Conservation (phyloP, 2,113 vertebrate species). For the Balaeniceps rex region DNA sequence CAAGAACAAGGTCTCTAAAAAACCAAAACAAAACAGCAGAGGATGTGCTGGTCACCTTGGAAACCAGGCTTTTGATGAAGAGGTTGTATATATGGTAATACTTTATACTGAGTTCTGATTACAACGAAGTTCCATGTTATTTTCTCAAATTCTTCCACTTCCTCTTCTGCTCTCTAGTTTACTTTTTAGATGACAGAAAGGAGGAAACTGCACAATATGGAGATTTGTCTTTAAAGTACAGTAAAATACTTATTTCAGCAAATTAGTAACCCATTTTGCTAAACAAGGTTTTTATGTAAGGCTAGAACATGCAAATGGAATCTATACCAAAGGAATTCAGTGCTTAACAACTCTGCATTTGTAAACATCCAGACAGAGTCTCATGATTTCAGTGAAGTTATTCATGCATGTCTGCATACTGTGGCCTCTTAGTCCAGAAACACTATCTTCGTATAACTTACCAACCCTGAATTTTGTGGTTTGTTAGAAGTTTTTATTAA, state of each 20-base stretch:
- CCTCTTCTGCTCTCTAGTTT: not conserved
- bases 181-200: not conserved
- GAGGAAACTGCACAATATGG: not conserved
- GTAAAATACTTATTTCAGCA: not conserved
- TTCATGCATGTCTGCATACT: not conserved
- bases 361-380: not conserved
- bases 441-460: not conserved
- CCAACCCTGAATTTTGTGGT: not conserved
- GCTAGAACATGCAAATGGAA: not conserved
- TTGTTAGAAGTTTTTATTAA: not conserved
- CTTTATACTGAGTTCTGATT: not conserved
- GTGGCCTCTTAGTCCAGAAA: not conserved
- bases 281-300: not conserved
- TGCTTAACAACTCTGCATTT: not conserved
- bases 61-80: slow-evolving; percentile 18
- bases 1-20: not conserved
- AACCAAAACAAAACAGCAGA: not conserved
- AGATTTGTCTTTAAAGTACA: not conserved
- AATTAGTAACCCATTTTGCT: not conserved
- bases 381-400: not conserved
- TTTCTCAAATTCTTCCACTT: not conserved
- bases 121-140: not conserved
- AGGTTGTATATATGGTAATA: not conserved
- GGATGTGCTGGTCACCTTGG: not conserved
- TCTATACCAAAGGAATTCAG: not conserved